These are phyloP conservation scores for Pecten maximus DNA, from an alignment of 2,888 invertebrate genomes.

Conservation along the genomic window DNA sequence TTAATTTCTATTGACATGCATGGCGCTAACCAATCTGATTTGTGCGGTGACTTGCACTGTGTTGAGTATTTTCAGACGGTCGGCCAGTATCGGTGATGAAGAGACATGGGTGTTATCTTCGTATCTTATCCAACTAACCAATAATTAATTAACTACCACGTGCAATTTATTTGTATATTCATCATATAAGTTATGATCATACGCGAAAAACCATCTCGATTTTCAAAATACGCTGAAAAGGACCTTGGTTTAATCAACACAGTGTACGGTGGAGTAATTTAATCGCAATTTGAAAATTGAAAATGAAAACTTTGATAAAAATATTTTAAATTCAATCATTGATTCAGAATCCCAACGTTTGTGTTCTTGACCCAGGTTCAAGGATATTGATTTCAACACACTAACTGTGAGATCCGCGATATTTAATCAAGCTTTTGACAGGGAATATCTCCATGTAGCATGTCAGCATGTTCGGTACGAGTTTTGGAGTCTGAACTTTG, in stretches of 20 bases:
- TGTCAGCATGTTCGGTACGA: background rate
- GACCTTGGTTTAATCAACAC: background rate
- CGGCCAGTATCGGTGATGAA: background rate
- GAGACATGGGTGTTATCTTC: background rate
- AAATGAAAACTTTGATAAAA: background rate
- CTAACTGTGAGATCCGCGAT: background rate
- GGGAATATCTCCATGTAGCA: background rate
- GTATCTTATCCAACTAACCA: background rate
- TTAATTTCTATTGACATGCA: background rate
- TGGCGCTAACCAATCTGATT: constrained; percentile 6
- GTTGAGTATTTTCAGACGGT: background rate
- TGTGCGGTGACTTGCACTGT: background rate
- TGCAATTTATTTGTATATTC: background rate
- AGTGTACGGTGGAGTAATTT: background rate
- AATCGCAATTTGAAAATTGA: background rate
- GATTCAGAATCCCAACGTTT: background rate
- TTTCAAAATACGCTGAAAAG: background rate
- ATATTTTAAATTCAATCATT: background rate
- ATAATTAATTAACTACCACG: background rate
- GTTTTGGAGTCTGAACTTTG: background rate
- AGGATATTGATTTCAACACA: constrained; percentile 3
- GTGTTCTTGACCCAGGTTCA: background rate
- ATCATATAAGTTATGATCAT: background rate
- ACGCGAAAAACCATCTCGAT: background rate
- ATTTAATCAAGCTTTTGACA: constrained; percentile 20